Conservation (phyloP, 2,797 vertebrate genomes). For the Chrysocyon brachyurus region DNA sequence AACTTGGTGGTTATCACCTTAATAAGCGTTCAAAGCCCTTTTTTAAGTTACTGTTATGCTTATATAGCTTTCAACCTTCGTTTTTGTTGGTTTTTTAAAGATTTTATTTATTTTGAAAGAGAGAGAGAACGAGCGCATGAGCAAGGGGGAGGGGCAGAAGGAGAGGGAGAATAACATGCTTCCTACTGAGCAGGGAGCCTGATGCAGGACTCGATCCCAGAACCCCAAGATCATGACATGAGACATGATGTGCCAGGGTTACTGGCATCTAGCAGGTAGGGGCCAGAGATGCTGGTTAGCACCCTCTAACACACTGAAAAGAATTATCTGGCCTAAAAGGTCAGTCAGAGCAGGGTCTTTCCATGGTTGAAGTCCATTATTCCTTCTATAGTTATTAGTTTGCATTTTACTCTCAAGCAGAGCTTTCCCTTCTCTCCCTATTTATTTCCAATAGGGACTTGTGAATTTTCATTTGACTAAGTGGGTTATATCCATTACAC, state of each 20-base stretch:
- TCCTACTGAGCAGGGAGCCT: too few species aligned
- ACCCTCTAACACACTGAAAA: not conserved
- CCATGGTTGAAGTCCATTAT: not conserved
- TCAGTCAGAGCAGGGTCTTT: not conserved
- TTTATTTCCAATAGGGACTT: not conserved
- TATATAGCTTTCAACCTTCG: too few species aligned
- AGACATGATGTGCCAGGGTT: not conserved
- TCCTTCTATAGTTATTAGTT: not conserved
- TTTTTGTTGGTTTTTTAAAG: too few species aligned
- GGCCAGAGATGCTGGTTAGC: not conserved
- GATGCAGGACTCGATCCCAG: too few species aligned
- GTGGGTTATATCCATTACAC: not conserved
- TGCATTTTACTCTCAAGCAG: not conserved
- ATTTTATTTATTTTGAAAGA: too few species aligned
- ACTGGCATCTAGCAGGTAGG: not conserved
- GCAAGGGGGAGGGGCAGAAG: too few species aligned
- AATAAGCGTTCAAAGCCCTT: not conserved
- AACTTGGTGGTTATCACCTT: not conserved
- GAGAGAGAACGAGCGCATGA: too few species aligned
- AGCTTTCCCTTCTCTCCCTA: conserved; percentile 2
- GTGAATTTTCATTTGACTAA: conserved; percentile 44
- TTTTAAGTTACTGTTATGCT: too few species aligned
- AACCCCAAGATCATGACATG: too few species aligned
- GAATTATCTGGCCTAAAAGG: not conserved
- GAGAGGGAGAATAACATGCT: too few species aligned